Evolutionary conservation across 1,140 invertebrate genomes (phyloP).

Genomic region (Zaprionus capensis): DNA sequence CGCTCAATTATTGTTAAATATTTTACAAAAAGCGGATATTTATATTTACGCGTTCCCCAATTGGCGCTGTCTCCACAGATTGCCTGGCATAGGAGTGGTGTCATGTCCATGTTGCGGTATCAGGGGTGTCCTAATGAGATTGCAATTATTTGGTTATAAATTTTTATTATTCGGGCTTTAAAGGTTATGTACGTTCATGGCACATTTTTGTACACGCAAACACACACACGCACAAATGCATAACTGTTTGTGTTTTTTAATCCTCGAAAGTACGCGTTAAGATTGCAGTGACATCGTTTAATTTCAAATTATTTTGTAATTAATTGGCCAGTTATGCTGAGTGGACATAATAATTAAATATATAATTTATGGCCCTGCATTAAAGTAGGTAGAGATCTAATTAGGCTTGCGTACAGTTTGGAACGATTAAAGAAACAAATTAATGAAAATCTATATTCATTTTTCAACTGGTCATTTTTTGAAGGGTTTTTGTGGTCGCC

Average conservation of each 20-base stretch:
- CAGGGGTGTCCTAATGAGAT: conserved; percentile 80
- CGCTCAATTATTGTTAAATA: conserved; percentile 84
- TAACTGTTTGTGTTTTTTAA: conserved; percentile 25
- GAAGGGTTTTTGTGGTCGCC: too few relatives aligned
- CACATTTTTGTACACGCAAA: conserved; percentile 49
- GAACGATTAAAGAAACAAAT: not conserved
- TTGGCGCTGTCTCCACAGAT: conserved; percentile 48
- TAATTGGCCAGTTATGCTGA: conserved; percentile 66
- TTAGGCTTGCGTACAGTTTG: conserved; percentile 22
- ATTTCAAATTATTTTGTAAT: conserved; percentile 80
- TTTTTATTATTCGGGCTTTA: conserved; percentile 81
- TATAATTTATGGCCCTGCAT: conserved; percentile 56
- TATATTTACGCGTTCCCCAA: conserved; percentile 57
- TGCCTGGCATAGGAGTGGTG: conserved; percentile 51
- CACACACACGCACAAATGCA: not conserved
- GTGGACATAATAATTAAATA: conserved; percentile 76
- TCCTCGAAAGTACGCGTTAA: conserved; percentile 41
- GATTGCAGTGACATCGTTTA: conserved; percentile 62
- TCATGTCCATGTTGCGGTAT: conserved; percentile 65
- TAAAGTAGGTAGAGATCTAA: conserved; percentile 52
- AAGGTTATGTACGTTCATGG: conserved; percentile 70
- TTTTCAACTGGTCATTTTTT: too few relatives aligned
- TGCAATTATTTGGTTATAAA: conserved; percentile 84
- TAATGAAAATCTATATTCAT: not conserved
- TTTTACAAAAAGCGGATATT: conserved; percentile 78